phyloP scores from a whole-genome alignment of 2,888 invertebrate species.

The Baronia brevicornis region DNA sequence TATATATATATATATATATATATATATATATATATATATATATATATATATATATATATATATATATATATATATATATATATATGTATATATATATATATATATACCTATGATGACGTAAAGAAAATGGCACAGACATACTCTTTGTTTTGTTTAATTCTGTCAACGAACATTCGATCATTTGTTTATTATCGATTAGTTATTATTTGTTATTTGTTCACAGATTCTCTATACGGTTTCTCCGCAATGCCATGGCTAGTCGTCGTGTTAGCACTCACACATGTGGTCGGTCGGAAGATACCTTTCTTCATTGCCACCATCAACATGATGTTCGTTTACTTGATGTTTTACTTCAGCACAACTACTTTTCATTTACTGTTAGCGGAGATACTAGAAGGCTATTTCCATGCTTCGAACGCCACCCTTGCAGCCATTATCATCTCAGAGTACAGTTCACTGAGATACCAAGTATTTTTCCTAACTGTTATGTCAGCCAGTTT shows the following conservation, averaged over 20 bases:
- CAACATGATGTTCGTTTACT: slow-evolving; percentile 22
- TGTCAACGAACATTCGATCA: no score
- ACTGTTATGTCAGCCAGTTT: slow-evolving; percentile 17
- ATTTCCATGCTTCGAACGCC: slow-evolving; percentile 22
- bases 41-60: no score
- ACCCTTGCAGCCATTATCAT: slow-evolving; percentile 20
- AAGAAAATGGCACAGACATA: no score
- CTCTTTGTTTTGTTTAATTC: no score
- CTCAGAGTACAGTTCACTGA: slow-evolving; percentile 18
- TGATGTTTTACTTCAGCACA: slow-evolving; percentile 24
- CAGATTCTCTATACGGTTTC: slow-evolving; percentile 31
- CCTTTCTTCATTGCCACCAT: slow-evolving; percentile 23
- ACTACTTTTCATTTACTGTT: slow-evolving; percentile 25
- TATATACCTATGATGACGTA: no score
- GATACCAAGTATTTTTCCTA: slow-evolving; percentile 18
- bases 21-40: no score
- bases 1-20: no score
- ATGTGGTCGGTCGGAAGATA: slow-evolving; percentile 25
- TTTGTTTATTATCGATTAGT: no score
- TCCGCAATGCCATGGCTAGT: slow-evolving; percentile 30
- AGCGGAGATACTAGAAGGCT: slow-evolving; percentile 28
- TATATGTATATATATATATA: no score
- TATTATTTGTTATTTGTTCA: slow-evolving; percentile 45
- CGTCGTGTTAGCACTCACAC: slow-evolving; percentile 24
- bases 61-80: no score